These are phyloP conservation scores for Solenodon paradoxus DNA, from an alignment of 2,113 vertebrate species.

Conservation along the genomic window DNA sequence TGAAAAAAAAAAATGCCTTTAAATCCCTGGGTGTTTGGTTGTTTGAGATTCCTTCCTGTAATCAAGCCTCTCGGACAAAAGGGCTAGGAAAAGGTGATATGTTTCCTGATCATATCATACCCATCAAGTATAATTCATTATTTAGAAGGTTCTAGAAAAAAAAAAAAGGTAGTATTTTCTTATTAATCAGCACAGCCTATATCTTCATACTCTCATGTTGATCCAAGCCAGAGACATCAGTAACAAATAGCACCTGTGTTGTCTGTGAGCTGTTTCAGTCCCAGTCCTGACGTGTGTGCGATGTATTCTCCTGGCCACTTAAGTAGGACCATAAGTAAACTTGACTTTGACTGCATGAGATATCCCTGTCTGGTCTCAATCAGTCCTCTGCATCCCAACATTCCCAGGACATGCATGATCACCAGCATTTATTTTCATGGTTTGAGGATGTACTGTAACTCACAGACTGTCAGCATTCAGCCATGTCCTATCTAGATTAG, in stretches of 20 bases:
- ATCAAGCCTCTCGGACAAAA: slow-evolving; percentile 82
- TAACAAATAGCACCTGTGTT: slow-evolving; percentile 63
- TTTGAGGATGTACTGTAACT: slow-evolving; percentile 58
- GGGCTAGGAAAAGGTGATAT: slow-evolving; percentile 83
- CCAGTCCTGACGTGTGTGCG: slow-evolving; percentile 65
- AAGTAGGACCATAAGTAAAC: slow-evolving; percentile 84
- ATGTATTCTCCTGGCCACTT: slow-evolving; percentile 79
- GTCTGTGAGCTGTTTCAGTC: slow-evolving; percentile 43
- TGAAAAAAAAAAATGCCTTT: slow-evolving; percentile 75
- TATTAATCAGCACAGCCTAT: slow-evolving; percentile 60
- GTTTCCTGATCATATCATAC: slow-evolving; percentile 76
- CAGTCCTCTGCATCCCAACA: slow-evolving; percentile 80
- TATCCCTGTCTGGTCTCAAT: slow-evolving; percentile 73
- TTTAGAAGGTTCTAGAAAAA: slow-evolving; percentile 59
- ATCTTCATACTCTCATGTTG: slow-evolving; percentile 51
- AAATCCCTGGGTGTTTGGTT: slow-evolving; percentile 79
- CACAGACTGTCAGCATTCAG: slow-evolving; percentile 48
- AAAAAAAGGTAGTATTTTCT: slow-evolving; percentile 74
- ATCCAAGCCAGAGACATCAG: slow-evolving; percentile 66
- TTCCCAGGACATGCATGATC: slow-evolving; percentile 80
- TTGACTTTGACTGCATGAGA: slow-evolving; percentile 85
- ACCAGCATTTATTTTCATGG: slow-evolving; percentile 76
- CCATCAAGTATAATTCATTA: slow-evolving; percentile 32
- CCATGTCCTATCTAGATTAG: slow-evolving; percentile 67
- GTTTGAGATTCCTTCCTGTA: slow-evolving; percentile 77